Evolutionary conservation across 2,888 invertebrate genomes (phyloP).

Genomic region (Synanthedon myopaeformis): DNA sequence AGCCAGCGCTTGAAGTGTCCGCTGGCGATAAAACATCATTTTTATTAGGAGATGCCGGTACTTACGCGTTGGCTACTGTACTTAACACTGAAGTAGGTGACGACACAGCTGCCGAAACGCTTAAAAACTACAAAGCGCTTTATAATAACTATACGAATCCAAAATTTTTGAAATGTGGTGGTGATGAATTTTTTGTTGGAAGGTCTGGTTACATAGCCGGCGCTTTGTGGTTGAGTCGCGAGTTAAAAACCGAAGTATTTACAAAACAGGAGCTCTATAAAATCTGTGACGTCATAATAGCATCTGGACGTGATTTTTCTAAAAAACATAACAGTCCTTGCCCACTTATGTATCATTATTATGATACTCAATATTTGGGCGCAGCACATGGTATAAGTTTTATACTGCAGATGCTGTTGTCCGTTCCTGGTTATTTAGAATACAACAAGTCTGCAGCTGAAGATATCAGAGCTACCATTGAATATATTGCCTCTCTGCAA

Average conservation of each 20-base stretch:
- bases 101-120: constrained; percentile 28
- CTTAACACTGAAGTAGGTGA: constrained; percentile 68
- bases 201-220: constrained; percentile 86
- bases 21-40: constrained; percentile 76
- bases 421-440: constrained; percentile 66
- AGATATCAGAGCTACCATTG: constrained; percentile 75
- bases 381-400: constrained; percentile 71
- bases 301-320: constrained; percentile 79
- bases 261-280: constrained; percentile 63
- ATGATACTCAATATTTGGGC: constrained; percentile 79
- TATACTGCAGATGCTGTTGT: constrained; percentile 70
- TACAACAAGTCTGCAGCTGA: constrained; percentile 60
- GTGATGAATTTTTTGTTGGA: constrained; percentile 89
- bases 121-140: constrained; percentile 49
- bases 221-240: constrained; percentile 76
- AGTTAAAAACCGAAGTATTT: constrained; percentile 55
- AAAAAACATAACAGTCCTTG: constrained; percentile 65
- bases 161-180: constrained; percentile 74
- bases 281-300: constrained; percentile 76
- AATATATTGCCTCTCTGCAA: constrained; percentile 76
- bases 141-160: constrained; percentile 39
- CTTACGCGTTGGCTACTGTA: constrained; percentile 78
- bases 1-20: constrained; percentile 70
- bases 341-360: constrained; percentile 85
- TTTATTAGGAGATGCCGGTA: constrained; percentile 83